Percentiles rank a stretch among this genome's conserved stretches.
These are phyloP conservation scores for Plebejus anna DNA, from an alignment of 2,888 invertebrate genomes.

Conservation along the genomic window DNA sequence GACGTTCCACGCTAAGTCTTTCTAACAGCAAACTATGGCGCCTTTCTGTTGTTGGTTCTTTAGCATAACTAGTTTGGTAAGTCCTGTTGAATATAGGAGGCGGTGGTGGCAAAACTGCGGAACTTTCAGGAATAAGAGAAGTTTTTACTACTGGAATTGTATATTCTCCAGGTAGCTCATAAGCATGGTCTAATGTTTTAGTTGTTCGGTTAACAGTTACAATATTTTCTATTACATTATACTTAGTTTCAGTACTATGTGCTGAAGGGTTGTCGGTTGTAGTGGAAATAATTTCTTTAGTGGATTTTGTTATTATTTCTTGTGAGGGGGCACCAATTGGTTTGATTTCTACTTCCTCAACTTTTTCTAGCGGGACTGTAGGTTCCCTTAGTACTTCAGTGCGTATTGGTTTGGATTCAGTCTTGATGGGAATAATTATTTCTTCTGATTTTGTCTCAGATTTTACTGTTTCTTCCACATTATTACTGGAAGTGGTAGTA, in stretches of 20 bases:
- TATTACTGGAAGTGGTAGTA: slow-evolving; percentile 34
- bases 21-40: slow-evolving; percentile 69
- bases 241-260: slow-evolving; percentile 64
- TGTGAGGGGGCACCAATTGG: slow-evolving; percentile 58
- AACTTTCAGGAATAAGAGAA: slow-evolving; percentile 62
- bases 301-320: slow-evolving; percentile 62
- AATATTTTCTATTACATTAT: slow-evolving; percentile 68
- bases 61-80: slow-evolving; percentile 58
- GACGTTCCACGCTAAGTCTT: slow-evolving; percentile 67
- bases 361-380: slow-evolving; percentile 68
- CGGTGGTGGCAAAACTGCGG: slow-evolving; percentile 54
- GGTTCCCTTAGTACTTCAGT: slow-evolving; percentile 60
- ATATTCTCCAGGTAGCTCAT: slow-evolving; percentile 49
- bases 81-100: slow-evolving; percentile 54
- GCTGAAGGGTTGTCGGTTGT: slow-evolving; percentile 53
- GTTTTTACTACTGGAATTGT: slow-evolving; percentile 60
- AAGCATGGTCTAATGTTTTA: slow-evolving; percentile 64
- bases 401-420: slow-evolving; percentile 36
- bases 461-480: slow-evolving; percentile 27
- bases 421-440: slow-evolving; percentile 35
- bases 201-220: slow-evolving; percentile 70
- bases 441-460: slow-evolving; percentile 40
- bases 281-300: slow-evolving; percentile 66
- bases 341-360: slow-evolving; percentile 72
- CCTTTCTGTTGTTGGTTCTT: slow-evolving; percentile 60